Conservation (phyloP, 2,888 invertebrate genomes). For the Dexiosoma caninum region DNA sequence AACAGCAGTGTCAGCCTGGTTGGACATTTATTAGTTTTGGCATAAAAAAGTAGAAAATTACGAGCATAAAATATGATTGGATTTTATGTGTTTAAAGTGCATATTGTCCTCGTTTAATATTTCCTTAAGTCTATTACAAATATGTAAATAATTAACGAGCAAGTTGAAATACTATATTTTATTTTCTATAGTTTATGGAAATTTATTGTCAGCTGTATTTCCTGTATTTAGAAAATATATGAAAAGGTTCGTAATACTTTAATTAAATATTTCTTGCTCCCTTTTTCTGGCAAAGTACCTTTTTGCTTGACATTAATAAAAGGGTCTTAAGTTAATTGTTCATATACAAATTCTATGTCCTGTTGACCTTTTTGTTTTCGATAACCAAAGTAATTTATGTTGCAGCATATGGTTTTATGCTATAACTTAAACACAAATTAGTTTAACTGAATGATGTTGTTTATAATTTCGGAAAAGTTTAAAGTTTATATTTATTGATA, state of each 20-base stretch:
- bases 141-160: conserved; percentile 58
- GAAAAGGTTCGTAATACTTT: neutral
- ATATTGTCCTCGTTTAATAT: conserved; percentile 1
- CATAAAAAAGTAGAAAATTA: conserved; percentile 8
- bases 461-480: neutral
- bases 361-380: conserved; percentile 22
- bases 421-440: conserved; percentile 2
- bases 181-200: neutral
- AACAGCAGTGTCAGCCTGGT: conserved; percentile 15
- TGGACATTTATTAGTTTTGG: conserved; percentile 61
- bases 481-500: too few relatives aligned
- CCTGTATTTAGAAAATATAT: neutral
- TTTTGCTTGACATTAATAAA: conserved; percentile 9
- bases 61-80: conserved; percentile 47
- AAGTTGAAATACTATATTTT: conserved; percentile 19
- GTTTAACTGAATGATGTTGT: conserved; percentile 10
- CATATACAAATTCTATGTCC: conserved; percentile 14
- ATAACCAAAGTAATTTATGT: neutral
- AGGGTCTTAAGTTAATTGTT: conserved; percentile 44
- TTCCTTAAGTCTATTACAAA: conserved; percentile 20
- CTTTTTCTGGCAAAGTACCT: too few relatives aligned
- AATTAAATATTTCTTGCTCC: conserved; percentile 23
- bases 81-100: conserved; percentile 17
- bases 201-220: neutral
- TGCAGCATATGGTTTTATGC: conserved; percentile 8